These are phyloP conservation scores for Leucoraja erinaceus DNA, from an alignment of 2,113 vertebrate genomes.

Conservation along the genomic window DNA sequence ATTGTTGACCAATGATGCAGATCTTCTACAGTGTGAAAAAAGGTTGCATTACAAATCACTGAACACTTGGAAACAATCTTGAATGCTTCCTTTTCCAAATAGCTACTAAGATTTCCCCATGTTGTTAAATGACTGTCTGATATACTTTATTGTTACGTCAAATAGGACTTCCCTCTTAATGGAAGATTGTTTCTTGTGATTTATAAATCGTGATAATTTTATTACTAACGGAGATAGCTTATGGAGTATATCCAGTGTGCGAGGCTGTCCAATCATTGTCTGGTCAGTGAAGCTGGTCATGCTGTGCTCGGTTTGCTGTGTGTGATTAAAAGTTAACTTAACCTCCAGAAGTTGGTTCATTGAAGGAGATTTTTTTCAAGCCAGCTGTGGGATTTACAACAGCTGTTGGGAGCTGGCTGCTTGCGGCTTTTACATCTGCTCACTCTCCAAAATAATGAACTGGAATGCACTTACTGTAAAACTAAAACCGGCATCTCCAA, in stretches of 20 bases:
- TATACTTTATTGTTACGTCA: not conserved
- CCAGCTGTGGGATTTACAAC: conserved; percentile 33
- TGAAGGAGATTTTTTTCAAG: not conserved
- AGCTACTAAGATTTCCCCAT: not conserved
- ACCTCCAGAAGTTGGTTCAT: no score
- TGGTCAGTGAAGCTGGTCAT: conserved; percentile 4
- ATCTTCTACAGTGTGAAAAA: not conserved
- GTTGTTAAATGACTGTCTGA: not conserved
- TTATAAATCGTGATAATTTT: conserved; percentile 12
- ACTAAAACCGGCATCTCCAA: not conserved
- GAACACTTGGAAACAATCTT: not conserved
- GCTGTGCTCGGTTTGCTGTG: not conserved
- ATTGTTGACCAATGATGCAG: not conserved
- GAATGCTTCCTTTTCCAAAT: not conserved
- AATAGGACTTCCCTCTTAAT: not conserved
- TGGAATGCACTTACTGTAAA: conserved; percentile 34
- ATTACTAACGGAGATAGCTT: not conserved
- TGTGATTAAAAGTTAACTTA: not conserved
- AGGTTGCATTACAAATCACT: not conserved
- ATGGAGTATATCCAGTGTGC: not conserved
- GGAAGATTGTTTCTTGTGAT: not conserved
- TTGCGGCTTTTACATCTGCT: conserved; percentile 19
- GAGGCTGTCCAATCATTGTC: not conserved
- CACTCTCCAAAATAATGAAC: conserved; percentile 5
- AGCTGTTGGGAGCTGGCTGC: conserved; percentile 14